Percentiles rank a stretch among this genome's conserved stretches.
Conservation (phyloP, 2,797 vertebrate species). For the Chiloscyllium punctatum region DNA sequence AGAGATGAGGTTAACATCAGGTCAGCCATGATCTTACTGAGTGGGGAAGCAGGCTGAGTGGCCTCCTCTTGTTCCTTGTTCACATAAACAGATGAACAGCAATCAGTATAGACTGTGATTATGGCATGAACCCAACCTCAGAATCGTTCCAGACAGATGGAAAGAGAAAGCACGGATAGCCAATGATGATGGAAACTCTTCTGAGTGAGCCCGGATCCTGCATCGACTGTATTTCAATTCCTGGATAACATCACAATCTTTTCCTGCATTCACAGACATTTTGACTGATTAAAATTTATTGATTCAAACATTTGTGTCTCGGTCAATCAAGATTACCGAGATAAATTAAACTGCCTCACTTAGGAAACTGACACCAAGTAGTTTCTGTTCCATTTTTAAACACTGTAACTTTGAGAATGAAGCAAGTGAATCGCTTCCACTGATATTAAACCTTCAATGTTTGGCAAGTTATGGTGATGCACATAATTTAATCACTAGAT, state of each 20-base stretch:
- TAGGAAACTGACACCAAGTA: not conserved
- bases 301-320: not conserved
- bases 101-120: not conserved
- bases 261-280: not conserved
- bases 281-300: slow-evolving; percentile 1
- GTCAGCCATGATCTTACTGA: no score
- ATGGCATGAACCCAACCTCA: not conserved
- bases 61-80: no score
- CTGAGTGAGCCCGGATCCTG: not conserved
- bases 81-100: not conserved
- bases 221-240: not conserved
- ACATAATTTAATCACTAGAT: slow-evolving; percentile 3
- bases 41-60: no score
- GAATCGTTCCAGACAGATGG: not conserved
- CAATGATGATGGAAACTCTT: not conserved
- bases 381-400: not conserved
- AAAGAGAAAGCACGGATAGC: not conserved
- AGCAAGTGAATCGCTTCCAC: not conserved
- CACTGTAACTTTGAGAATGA: not conserved
- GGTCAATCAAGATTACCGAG: not conserved
- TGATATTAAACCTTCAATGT: not conserved
- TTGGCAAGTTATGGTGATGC: not conserved
- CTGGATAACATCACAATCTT: not conserved
- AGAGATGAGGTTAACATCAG: no score
- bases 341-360: not conserved